Base-by-base conservation (phyloP, 2,888 invertebrate species). In the Notocelia uddmanniana region DNA sequence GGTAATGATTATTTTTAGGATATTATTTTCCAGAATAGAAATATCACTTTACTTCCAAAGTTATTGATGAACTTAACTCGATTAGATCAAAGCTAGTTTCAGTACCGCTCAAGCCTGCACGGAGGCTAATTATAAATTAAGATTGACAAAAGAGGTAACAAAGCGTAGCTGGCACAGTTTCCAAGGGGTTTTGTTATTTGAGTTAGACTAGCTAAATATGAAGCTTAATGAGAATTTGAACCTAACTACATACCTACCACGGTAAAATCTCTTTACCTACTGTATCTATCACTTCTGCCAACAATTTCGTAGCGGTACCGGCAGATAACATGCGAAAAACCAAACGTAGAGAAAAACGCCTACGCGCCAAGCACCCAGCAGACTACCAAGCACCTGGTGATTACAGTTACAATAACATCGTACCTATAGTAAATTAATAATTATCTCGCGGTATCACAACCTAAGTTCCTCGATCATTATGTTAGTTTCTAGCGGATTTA, bases 41-140 rank as follows among this genome's bases (percentile, higher is more conserved):
- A 50, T 58, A 34, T 18, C 1, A 58, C 19, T 10, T 58, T 41
- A 58, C 45, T 34, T 68, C 31, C 21, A 58, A 31, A 48, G 48
- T 48, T 31, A 57, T 21, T 19, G 57, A 45, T 57, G 15, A 31
- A 57, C 21, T 19, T 41, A n/a, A 21, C 23, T 37, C 9, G 52
- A 52, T 60, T 23, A 68, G 18, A 63, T 63, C 34, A 62, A 57
- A 60, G 45, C 34, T 55, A 31, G 45, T 62, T 55, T 57, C 58
- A 58, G 31, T 45, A 57, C 55, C 55, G 57, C 48, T 70, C 50
- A 19, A 57, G 62, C 37, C 31, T 62, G 60, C 62, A 68, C 63
- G 68, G 48, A 73, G 48, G 18, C 55, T 68, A 68, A 73, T 62
- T 63, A 26, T 57, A 58, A 64, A 62, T 73, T 68, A 57, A 68